A percentile compares a stretch with the other conserved stretches of the same genome.
These are phyloP conservation scores for Riparia riparia DNA, from an alignment of 2,113 vertebrate species.

Conservation along the genomic window DNA sequence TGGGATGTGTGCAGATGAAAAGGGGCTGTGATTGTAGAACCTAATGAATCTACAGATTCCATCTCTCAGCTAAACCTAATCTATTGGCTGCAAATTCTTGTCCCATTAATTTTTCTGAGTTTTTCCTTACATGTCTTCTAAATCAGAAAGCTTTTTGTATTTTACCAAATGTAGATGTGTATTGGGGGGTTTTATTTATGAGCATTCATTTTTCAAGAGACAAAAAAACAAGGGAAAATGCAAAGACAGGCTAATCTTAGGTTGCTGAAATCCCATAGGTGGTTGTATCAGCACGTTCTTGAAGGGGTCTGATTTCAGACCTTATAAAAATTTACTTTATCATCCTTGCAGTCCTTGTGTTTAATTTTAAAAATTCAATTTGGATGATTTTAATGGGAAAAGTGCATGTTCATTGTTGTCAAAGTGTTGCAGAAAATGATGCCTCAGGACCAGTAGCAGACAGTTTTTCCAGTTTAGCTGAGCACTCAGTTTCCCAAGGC, in stretches of 20 bases:
- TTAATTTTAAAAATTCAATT: neutral
- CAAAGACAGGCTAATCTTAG: constrained; percentile 60
- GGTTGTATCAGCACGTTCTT: neutral
- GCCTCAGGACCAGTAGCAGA: neutral
- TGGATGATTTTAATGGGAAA: neutral
- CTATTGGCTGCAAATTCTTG: constrained; percentile 70
- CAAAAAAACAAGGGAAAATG: constrained; percentile 26
- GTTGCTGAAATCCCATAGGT: constrained; percentile 45
- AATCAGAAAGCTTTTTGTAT: constrained; percentile 42
- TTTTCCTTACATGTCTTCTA: constrained; percentile 40
- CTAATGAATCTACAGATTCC: constrained; percentile 79
- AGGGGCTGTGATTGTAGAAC: constrained; percentile 74
- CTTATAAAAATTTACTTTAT: neutral
- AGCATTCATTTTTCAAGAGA: constrained; percentile 7
- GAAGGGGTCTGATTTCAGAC: neutral
- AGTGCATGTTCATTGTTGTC: neutral
- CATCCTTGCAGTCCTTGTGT: neutral
- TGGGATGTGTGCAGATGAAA: constrained; percentile 56
- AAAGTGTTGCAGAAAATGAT: neutral
- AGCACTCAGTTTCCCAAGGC: neutral
- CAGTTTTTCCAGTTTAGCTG: neutral
- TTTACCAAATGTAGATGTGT: neutral
- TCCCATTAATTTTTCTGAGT: constrained; percentile 57
- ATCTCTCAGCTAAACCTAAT: constrained; percentile 60
- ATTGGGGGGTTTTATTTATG: neutral